Evolutionary conservation across 2,113 vertebrate species (phyloP).

Genomic region (Corythoichthys haematopterus): DNA sequence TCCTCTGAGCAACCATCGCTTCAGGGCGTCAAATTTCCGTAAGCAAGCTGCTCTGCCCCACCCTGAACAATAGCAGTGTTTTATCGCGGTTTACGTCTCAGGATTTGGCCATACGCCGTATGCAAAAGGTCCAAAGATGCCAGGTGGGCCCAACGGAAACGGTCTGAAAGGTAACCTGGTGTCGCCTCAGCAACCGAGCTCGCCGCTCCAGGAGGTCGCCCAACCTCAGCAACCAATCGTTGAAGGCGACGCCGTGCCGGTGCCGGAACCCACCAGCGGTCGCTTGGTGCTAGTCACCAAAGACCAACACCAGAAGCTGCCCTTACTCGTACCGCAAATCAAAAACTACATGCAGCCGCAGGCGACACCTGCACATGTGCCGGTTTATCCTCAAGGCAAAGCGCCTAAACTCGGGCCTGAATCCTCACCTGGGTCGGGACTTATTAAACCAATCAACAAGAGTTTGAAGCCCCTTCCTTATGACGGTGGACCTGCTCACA

Average conservation of each 20-base stretch:
- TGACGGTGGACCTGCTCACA: not conserved
- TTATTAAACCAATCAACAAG: conserved; percentile 13
- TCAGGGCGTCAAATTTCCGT: too few species aligned
- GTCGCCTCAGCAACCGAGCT: conserved; percentile 27
- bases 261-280: conserved; percentile 17
- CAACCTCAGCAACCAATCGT: conserved; percentile 15
- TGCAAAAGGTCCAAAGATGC: conserved; percentile 31
- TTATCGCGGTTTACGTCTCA: conserved; percentile 33
- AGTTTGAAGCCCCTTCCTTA: conserved; percentile 7
- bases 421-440: conserved; percentile 18
- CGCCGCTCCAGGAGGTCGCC: conserved; percentile 16
- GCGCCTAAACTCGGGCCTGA: conserved; percentile 4
- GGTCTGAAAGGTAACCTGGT: conserved; percentile 48
- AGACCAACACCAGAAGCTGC: conserved; percentile 34
- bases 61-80: too few species aligned
- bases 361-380: conserved; percentile 20
- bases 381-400: conserved; percentile 22
- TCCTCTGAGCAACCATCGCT: too few species aligned
- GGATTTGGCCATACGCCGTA: conserved; percentile 43
- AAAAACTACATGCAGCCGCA: conserved; percentile 45
- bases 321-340: conserved; percentile 24
- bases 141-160: conserved; percentile 21
- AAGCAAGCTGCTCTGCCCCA: too few species aligned
- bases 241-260: conserved; percentile 4
- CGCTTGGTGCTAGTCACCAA: conserved; percentile 31